A percentile compares a stretch with the other conserved stretches of the same genome.
Evolutionary conservation across 2,113 vertebrate species (phyloP).

Genomic region (Toxotes chatareus): DNA sequence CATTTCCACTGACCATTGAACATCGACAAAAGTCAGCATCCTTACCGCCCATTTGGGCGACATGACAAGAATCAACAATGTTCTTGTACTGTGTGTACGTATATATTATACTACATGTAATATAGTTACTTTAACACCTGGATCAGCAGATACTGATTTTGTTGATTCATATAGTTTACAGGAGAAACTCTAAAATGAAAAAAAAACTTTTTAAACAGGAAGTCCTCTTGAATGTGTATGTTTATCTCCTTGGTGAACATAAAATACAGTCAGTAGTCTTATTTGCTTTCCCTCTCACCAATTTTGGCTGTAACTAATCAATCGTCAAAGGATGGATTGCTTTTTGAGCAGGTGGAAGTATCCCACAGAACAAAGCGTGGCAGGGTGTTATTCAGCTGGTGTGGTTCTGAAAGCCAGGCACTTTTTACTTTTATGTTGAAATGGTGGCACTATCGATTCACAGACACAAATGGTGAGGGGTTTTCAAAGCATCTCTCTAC

Average conservation of each 20-base stretch:
- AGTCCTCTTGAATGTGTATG: neutral
- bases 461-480: slow-evolving; percentile 29
- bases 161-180: neutral
- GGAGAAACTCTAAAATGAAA: too few species aligned
- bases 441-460: slow-evolving; percentile 61
- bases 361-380: slow-evolving; percentile 51
- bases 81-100: too few species aligned
- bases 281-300: neutral
- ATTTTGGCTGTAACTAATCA: slow-evolving; percentile 44
- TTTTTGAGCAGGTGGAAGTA: slow-evolving; percentile 45
- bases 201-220: neutral
- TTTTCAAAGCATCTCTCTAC: slow-evolving; percentile 52
- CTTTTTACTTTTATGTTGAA: slow-evolving; percentile 63
- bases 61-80: neutral
- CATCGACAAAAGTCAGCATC: neutral
- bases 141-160: slow-evolving; percentile 2
- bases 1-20: neutral
- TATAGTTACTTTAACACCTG: neutral
- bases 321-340: slow-evolving; percentile 43
- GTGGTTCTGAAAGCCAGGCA: slow-evolving; percentile 33
- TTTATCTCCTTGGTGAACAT: neutral
- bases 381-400: slow-evolving; percentile 38
- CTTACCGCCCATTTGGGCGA: too few species aligned
- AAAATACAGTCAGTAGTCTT: slow-evolving; percentile 5
- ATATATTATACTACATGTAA: neutral